These are phyloP conservation scores for Lasioglossum vierecki DNA, from an alignment of 2,888 invertebrate genomes.

Conservation along the genomic window DNA sequence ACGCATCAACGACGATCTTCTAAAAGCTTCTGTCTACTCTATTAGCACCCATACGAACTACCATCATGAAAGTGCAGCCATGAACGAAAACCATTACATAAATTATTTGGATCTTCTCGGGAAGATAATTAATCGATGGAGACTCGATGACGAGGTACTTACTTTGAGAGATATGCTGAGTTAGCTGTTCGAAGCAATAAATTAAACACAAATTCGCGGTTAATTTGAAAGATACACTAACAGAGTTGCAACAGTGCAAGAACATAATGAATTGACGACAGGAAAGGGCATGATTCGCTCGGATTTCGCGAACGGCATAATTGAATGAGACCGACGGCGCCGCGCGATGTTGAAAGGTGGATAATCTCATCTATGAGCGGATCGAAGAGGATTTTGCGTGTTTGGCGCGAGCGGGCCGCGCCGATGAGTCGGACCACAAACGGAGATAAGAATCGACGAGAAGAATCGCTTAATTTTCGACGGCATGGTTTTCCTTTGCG, in stretches of 20 bases:
- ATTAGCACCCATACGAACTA: not conserved
- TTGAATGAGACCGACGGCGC: not conserved
- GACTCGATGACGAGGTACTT: not conserved
- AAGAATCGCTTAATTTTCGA: conserved; percentile 32
- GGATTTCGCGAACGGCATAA: too few species aligned
- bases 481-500: conserved; percentile 18
- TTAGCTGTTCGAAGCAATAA: not conserved
- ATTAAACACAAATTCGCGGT: not conserved
- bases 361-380: conserved; percentile 6
- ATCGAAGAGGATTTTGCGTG: conserved; percentile 21
- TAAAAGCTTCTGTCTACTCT: not conserved
- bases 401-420: not conserved
- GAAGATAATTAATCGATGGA: not conserved
- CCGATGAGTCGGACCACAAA: not conserved
- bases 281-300: not conserved
- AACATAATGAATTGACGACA: not conserved
- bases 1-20: not conserved
- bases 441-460: conserved; percentile 4
- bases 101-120: not conserved
- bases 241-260: not conserved
- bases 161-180: too few species aligned
- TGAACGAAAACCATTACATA: not conserved
- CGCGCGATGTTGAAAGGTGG: not conserved
- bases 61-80: not conserved
- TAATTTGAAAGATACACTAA: not conserved